A percentile compares a stretch with the other conserved stretches of the same genome.
These are phyloP conservation scores for Xenopus tropicalis DNA, from an alignment of 2,113 vertebrate species.

Conservation along the genomic window DNA sequence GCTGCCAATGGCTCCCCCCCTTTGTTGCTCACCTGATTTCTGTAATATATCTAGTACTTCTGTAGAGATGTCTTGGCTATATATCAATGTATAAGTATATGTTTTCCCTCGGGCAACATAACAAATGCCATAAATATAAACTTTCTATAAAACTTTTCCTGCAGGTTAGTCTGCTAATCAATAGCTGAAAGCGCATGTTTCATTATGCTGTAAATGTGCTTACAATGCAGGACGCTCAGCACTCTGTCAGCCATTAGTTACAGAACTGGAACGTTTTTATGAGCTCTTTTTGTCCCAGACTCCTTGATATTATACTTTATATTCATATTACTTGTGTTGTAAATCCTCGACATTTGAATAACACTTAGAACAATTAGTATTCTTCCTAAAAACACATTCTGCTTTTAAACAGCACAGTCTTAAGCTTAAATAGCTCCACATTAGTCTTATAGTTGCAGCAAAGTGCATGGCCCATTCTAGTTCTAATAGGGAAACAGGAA, in stretches of 20 bases:
- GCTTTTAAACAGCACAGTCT: no score
- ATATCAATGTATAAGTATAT: no score
- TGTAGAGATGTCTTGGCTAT: no score
- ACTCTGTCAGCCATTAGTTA: slow-evolving; percentile 35
- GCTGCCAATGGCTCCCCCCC: no score
- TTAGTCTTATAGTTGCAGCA: no score
- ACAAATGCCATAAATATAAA: slow-evolving; percentile 42
- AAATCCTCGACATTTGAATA: slow-evolving; percentile 23
- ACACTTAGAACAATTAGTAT: slow-evolving; percentile 22
- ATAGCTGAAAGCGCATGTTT: slow-evolving; percentile 55
- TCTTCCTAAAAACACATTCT: not conserved
- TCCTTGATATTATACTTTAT: slow-evolving; percentile 34
- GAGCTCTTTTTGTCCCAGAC: slow-evolving; percentile 9
- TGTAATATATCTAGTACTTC: no score
- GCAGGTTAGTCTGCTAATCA: slow-evolving; percentile 52
- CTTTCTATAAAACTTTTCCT: slow-evolving; percentile 53
- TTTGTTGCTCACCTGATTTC: no score
- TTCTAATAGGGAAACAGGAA: no score
- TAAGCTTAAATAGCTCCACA: no score
- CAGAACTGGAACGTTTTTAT: slow-evolving; percentile 33
- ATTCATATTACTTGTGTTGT: slow-evolving; percentile 23
- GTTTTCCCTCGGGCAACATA: no score
- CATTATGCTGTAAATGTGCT: slow-evolving; percentile 67
- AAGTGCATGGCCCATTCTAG: no score
- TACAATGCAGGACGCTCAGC: slow-evolving; percentile 48